These are phyloP conservation scores for Himalopsyche anomala DNA, from an alignment of 2,888 invertebrate species.

Conservation along the genomic window DNA sequence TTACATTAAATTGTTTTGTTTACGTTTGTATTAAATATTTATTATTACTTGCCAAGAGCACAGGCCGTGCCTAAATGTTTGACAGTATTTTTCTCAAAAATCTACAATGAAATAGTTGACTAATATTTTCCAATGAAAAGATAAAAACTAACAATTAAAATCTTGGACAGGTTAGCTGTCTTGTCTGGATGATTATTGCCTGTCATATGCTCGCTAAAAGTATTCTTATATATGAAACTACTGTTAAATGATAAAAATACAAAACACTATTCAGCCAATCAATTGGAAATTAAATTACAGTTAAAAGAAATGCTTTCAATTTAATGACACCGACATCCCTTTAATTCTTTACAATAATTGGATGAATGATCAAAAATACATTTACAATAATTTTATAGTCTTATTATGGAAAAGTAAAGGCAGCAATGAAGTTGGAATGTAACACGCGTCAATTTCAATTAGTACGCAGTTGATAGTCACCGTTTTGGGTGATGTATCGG, in stretches of 20 bases:
- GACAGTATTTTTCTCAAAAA: too few species aligned
- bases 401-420: conserved; percentile 42
- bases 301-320: not conserved
- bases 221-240: not conserved
- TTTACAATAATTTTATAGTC: conserved; percentile 17
- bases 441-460: conserved; percentile 85
- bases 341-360: conserved; percentile 9
- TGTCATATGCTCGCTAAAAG: too few species aligned
- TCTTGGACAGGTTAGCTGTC: too few species aligned
- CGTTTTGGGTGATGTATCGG: conserved; percentile 99
- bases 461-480: conserved; percentile 97
- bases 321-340: not conserved
- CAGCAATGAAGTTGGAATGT: conserved; percentile 57
- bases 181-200: too few species aligned
- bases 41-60: too few species aligned
- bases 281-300: not conserved
- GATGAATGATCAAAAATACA: conserved; percentile 32
- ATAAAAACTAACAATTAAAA: too few species aligned
- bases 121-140: too few species aligned
- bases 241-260: not conserved
- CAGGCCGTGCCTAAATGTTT: too few species aligned
- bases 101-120: too few species aligned
- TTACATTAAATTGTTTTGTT: too few species aligned
- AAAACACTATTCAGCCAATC: not conserved
- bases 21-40: too few species aligned